A percentile compares a stretch with the other conserved stretches of the same genome.
Evolutionary conservation across 2,888 invertebrate species (phyloP).

Genomic region (Epiblema foenella): DNA sequence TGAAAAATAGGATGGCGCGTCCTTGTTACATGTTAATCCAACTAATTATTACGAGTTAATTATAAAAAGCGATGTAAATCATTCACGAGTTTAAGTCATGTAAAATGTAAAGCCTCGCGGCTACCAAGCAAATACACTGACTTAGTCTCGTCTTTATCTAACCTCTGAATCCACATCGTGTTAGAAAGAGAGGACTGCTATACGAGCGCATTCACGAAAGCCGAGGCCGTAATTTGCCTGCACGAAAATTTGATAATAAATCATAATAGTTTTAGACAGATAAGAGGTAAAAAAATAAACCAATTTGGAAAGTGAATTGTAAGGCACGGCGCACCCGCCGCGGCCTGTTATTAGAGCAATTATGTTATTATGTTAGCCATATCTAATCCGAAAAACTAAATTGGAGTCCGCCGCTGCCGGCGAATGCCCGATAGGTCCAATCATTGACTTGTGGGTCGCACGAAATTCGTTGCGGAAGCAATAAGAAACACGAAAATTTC

Average conservation of each 20-base stretch:
- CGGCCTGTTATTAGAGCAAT: conserved; percentile 83
- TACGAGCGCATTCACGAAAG: conserved; percentile 68
- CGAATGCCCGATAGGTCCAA: conserved; percentile 82
- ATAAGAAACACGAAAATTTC: conserved; percentile 83
- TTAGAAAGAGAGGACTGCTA: conserved; percentile 67
- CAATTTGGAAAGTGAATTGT: conserved; percentile 85
- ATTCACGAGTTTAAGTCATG: conserved; percentile 68
- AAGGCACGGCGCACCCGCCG: conserved; percentile 78
- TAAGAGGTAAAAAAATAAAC: conserved; percentile 81
- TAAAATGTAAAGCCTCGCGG: conserved; percentile 69
- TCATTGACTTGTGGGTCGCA: conserved; percentile 83
- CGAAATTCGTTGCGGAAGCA: conserved; percentile 85
- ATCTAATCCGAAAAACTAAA: conserved; percentile 85
- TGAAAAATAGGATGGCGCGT: conserved; percentile 64
- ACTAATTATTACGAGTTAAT: conserved; percentile 79
- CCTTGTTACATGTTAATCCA: conserved; percentile 76
- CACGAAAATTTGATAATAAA: conserved; percentile 85
- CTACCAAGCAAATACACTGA: conserved; percentile 74
- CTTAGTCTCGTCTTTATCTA: conserved; percentile 67
- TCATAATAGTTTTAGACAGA: conserved; percentile 84
- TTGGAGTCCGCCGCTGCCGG: conserved; percentile 83
- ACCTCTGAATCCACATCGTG: conserved; percentile 51
- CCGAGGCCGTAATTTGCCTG: conserved; percentile 80
- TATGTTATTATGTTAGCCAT: conserved; percentile 85
- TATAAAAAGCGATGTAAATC: conserved; percentile 78